Evolutionary conservation across 1,140 invertebrate genomes (phyloP), one percentile per base, ranked within the genome.

Genomic region (Drosophila kikkawai): DNA sequence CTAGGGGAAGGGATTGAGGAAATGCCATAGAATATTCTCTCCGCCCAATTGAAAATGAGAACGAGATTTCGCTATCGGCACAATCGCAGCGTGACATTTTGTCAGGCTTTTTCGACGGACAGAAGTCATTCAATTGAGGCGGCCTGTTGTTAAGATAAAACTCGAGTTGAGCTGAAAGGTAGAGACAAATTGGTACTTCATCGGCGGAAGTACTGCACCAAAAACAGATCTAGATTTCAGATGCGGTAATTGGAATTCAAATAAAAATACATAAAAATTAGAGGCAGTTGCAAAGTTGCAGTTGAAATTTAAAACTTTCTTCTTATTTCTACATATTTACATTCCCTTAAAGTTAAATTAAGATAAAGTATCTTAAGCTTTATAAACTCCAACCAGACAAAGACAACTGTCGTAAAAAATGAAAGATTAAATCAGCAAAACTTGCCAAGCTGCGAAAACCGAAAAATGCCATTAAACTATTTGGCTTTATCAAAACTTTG

Each of bases 71-170:
- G 80, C 68, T 78, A 79, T 87, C 84, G 66, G 64, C 67, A 41
- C 78, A 88, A 90, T 85, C 84, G 67, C 84, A 88, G 69, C 77
- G 66, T 88, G 84, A 88, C 84, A 87, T 88, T 78, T 78, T 50
- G 41, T 71, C 59, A 69, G 37, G 15, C 63, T 26, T 56, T 53
- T 56, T 39, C 13, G 53, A n/a, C 53, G 47, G 34, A 56, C 66
- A 42, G 36, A 53, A 65, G 75, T 76, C 82, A 78, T 66, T 84
- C 77, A 74, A 85, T 65, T 71, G 64, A 56, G 48, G 37, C 44
- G 29, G 29, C 50, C 15, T 22, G 39, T 44, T 51, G 60, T 51
- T 56, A 41, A 34, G 32, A 51, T 57, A 26, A 11, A 34, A 37
- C 32, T 56, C 61, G 61, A 81, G 37, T 51, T 37, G 36, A 19